Percentiles rank a stretch among this genome's conserved stretches.
These are phyloP conservation scores for Luffia ferchaultella DNA, from an alignment of 2,888 invertebrate genomes.

Conservation along the genomic window DNA sequence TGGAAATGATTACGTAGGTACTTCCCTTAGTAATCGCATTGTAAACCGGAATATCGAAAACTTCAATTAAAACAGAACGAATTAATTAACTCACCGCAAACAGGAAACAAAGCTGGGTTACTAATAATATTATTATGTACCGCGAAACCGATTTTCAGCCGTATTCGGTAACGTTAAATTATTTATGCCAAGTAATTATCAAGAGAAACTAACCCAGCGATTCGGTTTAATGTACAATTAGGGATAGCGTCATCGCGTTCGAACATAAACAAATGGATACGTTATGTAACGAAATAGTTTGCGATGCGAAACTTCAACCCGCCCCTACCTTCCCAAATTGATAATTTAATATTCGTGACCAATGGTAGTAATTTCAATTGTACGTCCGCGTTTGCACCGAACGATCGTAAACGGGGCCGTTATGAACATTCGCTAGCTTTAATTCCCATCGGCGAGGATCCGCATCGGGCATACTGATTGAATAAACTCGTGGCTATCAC, in stretches of 20 bases:
- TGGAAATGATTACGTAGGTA: too few relatives aligned
- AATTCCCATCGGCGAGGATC: slow-evolving; percentile 24
- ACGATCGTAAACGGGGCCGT: slow-evolving; percentile 30
- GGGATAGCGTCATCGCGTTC: not conserved
- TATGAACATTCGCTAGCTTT: slow-evolving; percentile 30
- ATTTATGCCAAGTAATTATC: not conserved
- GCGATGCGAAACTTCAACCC: not conserved
- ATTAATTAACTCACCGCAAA: not conserved
- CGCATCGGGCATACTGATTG: slow-evolving; percentile 28
- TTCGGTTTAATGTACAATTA: not conserved
- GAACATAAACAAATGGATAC: not conserved
- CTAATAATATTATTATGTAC: not conserved
- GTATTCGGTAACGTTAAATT: not conserved
- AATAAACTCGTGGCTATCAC: slow-evolving; percentile 20
- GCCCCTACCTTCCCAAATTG: too few relatives aligned
- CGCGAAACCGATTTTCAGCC: not conserved
- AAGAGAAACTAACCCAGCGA: not conserved
- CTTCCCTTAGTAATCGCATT: not conserved
- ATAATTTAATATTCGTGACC: slow-evolving; percentile 18
- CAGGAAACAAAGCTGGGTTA: not conserved
- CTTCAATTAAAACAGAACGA: not conserved
- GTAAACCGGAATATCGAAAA: not conserved
- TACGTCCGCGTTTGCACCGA: slow-evolving; percentile 22
- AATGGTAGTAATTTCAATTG: slow-evolving; percentile 24
- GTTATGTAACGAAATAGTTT: not conserved